Base-by-base conservation (phyloP, 2,888 invertebrate genomes). In the Galerucella nymphaeae region DNA sequence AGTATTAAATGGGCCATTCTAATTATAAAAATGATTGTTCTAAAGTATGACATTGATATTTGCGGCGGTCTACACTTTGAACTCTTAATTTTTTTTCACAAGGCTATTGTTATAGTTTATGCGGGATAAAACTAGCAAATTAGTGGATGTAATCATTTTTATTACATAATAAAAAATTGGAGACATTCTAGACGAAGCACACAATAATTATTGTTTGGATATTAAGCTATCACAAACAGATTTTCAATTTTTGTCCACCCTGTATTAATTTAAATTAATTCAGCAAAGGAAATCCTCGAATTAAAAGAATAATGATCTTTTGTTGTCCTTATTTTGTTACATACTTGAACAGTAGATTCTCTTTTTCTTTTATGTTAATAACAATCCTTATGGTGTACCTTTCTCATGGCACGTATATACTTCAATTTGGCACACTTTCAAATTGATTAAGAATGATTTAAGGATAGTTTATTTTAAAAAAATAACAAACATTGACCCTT, bases 1-100 rank as follows among this genome's bases (percentile, higher is more conserved):
- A n/a, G n/a, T 9, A 59, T 59, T 30, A 59, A 59, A 59, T 59
- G 53, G 53, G 53, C 53, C 53, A 53, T 53, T 53, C 53, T 53
- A 53, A 53, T 53, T 53, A 53, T n/a, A 10, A 18, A 18, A 53
- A 18, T 53, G 18, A 53, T 53, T 53, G 53, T 53, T 53, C 53
- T 9, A 2, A 53, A 18, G 18, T 53, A 2, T 9, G 53, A 53
- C 18, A 45, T 45, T 53, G 53, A 10, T 16, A 18, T 16, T 53
- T 16, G 18, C 18, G 53, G 18, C 18, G 18, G 18, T 53, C 16
- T 53, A 11, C 11, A 16, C 53, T 16, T 53, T 53, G 18, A 53
- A 16, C 16, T 18, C 18, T 53, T 50, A 50, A 50, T n/a, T 8
- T 50, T 50, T 50, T n/a, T 50, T 45, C 45, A 50, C 50, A 5